These are phyloP conservation scores for Drosophila suzukii DNA, from an alignment of 1,140 invertebrate species.

Conservation along the genomic window DNA sequence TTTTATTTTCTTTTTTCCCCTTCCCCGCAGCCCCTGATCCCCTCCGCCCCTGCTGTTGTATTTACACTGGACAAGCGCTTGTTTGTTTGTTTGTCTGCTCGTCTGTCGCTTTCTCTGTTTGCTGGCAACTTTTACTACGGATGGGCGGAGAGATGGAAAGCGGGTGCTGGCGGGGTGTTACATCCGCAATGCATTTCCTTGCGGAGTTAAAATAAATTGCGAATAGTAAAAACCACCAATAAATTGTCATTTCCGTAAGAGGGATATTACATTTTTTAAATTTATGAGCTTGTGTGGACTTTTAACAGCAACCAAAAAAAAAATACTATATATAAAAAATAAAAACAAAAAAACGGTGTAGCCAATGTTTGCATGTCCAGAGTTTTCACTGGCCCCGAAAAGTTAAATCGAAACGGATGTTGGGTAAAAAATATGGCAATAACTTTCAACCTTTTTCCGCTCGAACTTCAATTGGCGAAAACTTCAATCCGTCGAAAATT, in stretches of 20 bases:
- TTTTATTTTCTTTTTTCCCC: conserved; percentile 65
- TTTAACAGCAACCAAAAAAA: conserved; percentile 36
- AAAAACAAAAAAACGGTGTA: conserved; percentile 16
- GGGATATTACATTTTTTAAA: conserved; percentile 83
- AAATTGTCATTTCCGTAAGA: conserved; percentile 84
- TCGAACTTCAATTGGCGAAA: conserved; percentile 54
- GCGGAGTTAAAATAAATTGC: conserved; percentile 84
- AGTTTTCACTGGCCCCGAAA: conserved; percentile 30
- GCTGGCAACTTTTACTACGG: conserved; percentile 72
- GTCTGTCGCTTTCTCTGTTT: conserved; percentile 67
- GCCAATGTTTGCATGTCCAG: conserved; percentile 62
- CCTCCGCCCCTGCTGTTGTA: conserved; percentile 40
- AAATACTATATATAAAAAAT: conserved; percentile 9
- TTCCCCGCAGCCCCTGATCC: background rate
- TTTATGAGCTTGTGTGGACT: conserved; percentile 71
- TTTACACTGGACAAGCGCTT: conserved; percentile 70
- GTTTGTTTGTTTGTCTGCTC: conserved; percentile 51
- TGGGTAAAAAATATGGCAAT: conserved; percentile 45
- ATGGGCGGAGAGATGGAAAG: conserved; percentile 8
- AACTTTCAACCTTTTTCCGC: conserved; percentile 65
- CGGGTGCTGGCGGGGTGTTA: conserved; percentile 43
- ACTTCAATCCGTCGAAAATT: conserved; percentile 54
- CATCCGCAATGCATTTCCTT: conserved; percentile 84
- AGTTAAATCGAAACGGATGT: conserved; percentile 78
- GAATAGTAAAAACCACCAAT: conserved; percentile 84